Conservation (phyloP, 1,140 invertebrate species). For the Microplitis mediator region DNA sequence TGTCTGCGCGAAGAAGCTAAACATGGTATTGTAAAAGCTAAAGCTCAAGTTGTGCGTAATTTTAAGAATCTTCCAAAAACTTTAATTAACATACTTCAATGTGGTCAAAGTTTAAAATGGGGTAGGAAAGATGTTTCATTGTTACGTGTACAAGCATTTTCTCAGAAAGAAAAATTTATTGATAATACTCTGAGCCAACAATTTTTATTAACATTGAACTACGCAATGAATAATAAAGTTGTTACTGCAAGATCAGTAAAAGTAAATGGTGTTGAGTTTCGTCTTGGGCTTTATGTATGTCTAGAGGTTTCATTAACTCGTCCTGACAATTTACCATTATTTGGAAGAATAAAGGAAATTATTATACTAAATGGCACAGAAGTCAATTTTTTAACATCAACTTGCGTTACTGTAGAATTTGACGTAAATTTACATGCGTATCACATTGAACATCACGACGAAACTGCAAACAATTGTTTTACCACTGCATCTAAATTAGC, state of each 20-base stretch:
- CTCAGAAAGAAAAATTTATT: background rate
- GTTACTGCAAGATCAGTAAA: background rate
- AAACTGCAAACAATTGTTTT: background rate
- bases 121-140: background rate
- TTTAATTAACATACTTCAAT: background rate
- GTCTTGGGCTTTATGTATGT: background rate
- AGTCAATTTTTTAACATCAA: background rate
- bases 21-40: slow-evolving; percentile 29
- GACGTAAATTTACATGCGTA: background rate
- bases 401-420: background rate
- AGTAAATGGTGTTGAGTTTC: background rate
- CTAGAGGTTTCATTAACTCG: background rate
- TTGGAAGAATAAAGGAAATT: slow-evolving; percentile 26
- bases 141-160: background rate
- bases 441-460: background rate
- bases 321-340: slow-evolving; percentile 33
- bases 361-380: slow-evolving; percentile 32
- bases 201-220: background rate
- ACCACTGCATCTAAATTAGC: background rate
- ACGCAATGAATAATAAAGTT: background rate
- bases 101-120: background rate
- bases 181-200: background rate
- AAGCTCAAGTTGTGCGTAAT: background rate
- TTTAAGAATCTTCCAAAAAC: background rate
- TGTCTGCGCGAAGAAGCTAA: slow-evolving; percentile 31